Conservation (phyloP, 2,113 vertebrate genomes). For the Crotalus tigris region DNA sequence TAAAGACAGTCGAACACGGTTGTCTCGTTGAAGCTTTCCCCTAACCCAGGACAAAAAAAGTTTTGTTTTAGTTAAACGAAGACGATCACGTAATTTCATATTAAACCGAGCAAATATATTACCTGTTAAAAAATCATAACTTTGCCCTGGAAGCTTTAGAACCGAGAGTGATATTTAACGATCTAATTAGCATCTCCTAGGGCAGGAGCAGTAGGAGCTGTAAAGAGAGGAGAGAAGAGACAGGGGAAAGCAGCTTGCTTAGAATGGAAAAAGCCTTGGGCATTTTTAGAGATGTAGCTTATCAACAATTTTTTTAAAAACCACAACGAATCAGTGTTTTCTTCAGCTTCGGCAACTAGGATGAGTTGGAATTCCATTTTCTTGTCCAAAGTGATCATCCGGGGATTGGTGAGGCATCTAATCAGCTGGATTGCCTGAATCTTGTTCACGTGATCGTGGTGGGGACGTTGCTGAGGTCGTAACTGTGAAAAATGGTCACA, state of each 20-base stretch:
- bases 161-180: conserved; percentile 67
- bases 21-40: background rate
- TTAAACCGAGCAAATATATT: conserved; percentile 59
- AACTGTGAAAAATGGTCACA: too few relatives aligned
- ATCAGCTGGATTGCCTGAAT: background rate
- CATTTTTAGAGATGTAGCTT: conserved; percentile 17
- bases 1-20: conserved; percentile 19
- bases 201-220: conserved; percentile 8
- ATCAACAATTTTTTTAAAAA: conserved; percentile 7
- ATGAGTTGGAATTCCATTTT: too few relatives aligned
- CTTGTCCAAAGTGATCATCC: background rate
- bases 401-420: background rate
- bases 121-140: conserved; percentile 64
- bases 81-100: conserved; percentile 55
- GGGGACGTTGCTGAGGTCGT: too few relatives aligned
- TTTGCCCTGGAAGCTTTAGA: conserved; percentile 62
- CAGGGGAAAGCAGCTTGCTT: background rate
- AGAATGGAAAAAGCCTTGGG: conserved; percentile 7
- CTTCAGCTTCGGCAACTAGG: background rate
- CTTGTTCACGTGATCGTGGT: too few relatives aligned
- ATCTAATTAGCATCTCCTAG: conserved; percentile 61
- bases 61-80: conserved; percentile 56
- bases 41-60: conserved; percentile 32
- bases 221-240: conserved; percentile 31
- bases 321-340: background rate